Evolutionary conservation across 2,888 invertebrate species (phyloP), one percentile per base, ranked within the genome.

Genomic region (Mimas tiliae): DNA sequence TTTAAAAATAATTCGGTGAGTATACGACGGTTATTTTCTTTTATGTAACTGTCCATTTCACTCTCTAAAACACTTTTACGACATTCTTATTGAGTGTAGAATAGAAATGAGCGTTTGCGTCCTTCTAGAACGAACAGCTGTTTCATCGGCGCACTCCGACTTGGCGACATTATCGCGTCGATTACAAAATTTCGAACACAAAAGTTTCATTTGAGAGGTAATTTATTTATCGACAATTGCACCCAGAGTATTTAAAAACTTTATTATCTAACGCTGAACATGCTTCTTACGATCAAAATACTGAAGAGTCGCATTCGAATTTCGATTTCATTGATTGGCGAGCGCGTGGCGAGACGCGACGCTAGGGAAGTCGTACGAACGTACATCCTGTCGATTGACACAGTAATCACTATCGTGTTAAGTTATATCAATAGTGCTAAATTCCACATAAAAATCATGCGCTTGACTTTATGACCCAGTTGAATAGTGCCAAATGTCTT

Each of bases 1-100:
- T 79, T 69, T 74, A 72, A 78, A 81, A 80, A 77, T 80, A 81
- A 81, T 73, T 79, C 80, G 88, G 91, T 91, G 74, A 91, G 91
- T 86, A 78, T 77, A 71, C 69, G 75, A 71, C 72, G 64, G 50
- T 74, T 75, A 55, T 73, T 75, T 74, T 66, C 1, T 71, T 74
- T 69, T 71, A 71, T 69, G 65, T 67, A 69, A 69, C 69, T 72
- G 64, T 48, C 68, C 52, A 71, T 74, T 69, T 67, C 58, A 65
- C 53, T 69, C 68, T 71, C 12, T 66, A 55, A 67, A 65, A 68
- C 16, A 66, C 45, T 63, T 65, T 72, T 63, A 65, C 62, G 50
- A 62, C 38, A 62, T 62, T 58, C 19, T 33, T 47, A 58, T 34
- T 64, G 34, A 63, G 63, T 52, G 45, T 33, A 58, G 65, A 50